Evolutionary conservation across 2,888 invertebrate genomes (phyloP).

Genomic region (Strigamia maritima): DNA sequence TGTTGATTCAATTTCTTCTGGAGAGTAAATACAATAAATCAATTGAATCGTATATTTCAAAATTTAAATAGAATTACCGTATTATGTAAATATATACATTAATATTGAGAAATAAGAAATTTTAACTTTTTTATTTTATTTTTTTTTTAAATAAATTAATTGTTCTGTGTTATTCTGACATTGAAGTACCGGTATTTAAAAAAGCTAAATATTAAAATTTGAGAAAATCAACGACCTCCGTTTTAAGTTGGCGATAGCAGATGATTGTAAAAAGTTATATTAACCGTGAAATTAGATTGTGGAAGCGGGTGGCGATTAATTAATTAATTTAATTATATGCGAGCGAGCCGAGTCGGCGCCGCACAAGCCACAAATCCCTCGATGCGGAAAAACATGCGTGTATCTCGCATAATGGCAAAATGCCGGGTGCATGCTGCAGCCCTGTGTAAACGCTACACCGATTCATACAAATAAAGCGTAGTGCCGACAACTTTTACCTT

Average conservation of each 20-base stretch:
- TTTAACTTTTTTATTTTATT: neutral
- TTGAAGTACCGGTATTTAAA: too few species aligned
- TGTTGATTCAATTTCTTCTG: neutral
- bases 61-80: neutral
- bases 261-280: constrained; percentile 7
- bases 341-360: constrained; percentile 1
- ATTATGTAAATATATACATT: neutral
- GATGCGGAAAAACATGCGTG: constrained; percentile 34
- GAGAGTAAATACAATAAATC: neutral
- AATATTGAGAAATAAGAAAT: neutral
- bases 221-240: too few species aligned
- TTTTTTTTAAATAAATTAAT: too few species aligned
- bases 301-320: constrained; percentile 22
- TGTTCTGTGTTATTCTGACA: too few species aligned
- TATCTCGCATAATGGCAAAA: neutral
- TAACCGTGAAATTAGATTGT: constrained; percentile 28
- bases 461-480: neutral
- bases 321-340: constrained; percentile 19
- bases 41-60: neutral
- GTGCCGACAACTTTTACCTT: neutral
- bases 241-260: neutral
- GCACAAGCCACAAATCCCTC: neutral
- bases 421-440: neutral
- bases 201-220: too few species aligned
- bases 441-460: neutral